phyloP scores from a whole-genome alignment of 2,113 vertebrate species.

The Scartelaos histophorus region DNA sequence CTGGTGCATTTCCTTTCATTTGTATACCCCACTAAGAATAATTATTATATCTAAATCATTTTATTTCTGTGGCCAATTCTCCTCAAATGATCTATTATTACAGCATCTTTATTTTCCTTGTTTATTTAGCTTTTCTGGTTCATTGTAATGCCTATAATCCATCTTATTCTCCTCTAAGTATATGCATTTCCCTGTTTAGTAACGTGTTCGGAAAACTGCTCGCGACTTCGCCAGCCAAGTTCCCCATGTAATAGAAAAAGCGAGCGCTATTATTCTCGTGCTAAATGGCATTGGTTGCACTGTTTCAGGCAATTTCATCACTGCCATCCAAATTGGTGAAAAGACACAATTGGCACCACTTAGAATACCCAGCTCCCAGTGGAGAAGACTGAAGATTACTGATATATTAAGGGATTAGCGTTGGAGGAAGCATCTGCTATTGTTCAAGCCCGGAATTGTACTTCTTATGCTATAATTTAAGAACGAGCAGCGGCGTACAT shows the following conservation, averaged over 20 bases:
- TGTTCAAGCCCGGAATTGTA: slow-evolving; percentile 7
- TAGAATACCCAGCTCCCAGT: slow-evolving; percentile 9
- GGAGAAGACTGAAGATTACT: slow-evolving; percentile 26
- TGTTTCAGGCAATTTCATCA: slow-evolving; percentile 53
- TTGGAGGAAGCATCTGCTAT: slow-evolving; percentile 6
- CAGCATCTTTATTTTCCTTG: no score
- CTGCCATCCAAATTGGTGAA: slow-evolving; percentile 18
- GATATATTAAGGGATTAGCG: slow-evolving; percentile 28
- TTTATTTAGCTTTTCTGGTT: background rate
- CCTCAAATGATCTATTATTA: no score
- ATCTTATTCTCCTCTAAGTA: no score
- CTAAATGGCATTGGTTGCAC: slow-evolving; percentile 19
- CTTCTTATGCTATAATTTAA: slow-evolving; percentile 4
- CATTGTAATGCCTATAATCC: slow-evolving; percentile 18
- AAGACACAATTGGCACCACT: slow-evolving; percentile 27
- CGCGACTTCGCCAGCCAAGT: slow-evolving; percentile 33
- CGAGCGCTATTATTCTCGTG: slow-evolving; percentile 17
- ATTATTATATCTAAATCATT: no score
- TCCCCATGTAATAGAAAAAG: slow-evolving; percentile 25
- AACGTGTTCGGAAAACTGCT: slow-evolving; percentile 39
- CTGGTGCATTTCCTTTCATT: no score
- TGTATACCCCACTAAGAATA: no score
- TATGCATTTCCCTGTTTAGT: slow-evolving; percentile 22
- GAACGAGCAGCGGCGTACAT: background rate
- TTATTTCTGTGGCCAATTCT: no score